Percentiles rank a stretch among this genome's conserved stretches.
Evolutionary conservation across 1,140 invertebrate genomes (phyloP).

Genomic region (Helicoverpa armigera): DNA sequence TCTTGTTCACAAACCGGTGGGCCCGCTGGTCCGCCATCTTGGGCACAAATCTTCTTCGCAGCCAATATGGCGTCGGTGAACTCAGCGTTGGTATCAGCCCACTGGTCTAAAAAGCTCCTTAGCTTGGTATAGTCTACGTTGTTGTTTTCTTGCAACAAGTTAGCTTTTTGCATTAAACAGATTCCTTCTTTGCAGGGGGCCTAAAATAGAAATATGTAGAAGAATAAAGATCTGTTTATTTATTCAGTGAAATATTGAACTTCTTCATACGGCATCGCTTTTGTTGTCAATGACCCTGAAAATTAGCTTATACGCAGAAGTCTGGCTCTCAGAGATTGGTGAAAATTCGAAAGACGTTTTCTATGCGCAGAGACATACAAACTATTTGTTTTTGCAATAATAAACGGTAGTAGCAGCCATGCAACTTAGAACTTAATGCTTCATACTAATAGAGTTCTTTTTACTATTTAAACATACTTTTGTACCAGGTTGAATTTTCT

Average conservation of each 20-base stretch:
- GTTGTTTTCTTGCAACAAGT: conserved; percentile 65
- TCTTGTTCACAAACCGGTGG: conserved; percentile 69
- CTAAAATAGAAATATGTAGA: not conserved
- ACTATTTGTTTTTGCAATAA: too few species aligned
- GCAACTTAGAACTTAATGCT: too few species aligned
- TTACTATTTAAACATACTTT: not conserved
- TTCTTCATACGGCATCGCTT: too few species aligned
- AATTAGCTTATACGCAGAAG: too few species aligned
- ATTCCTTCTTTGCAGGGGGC: not conserved
- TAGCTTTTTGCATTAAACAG: conserved; percentile 69
- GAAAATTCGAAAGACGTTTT: not conserved
- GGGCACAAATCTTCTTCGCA: conserved; percentile 67
- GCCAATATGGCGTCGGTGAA: conserved; percentile 61
- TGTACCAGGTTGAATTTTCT: not conserved
- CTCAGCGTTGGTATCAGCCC: conserved; percentile 57
- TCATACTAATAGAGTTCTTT: too few species aligned
- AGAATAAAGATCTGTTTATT: not conserved
- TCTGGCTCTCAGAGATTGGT: not conserved
- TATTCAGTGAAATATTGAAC: too few species aligned
- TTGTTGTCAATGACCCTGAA: not conserved
- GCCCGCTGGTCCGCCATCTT: conserved; percentile 60
- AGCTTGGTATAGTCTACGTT: conserved; percentile 64
- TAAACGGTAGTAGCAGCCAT: too few species aligned
- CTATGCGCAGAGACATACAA: too few species aligned
- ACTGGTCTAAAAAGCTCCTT: conserved; percentile 64